A percentile compares a stretch with the other conserved stretches of the same genome.
These are phyloP conservation scores for Anoura caudifer DNA, from an alignment of 2,113 vertebrate genomes.

Conservation along the genomic window DNA sequence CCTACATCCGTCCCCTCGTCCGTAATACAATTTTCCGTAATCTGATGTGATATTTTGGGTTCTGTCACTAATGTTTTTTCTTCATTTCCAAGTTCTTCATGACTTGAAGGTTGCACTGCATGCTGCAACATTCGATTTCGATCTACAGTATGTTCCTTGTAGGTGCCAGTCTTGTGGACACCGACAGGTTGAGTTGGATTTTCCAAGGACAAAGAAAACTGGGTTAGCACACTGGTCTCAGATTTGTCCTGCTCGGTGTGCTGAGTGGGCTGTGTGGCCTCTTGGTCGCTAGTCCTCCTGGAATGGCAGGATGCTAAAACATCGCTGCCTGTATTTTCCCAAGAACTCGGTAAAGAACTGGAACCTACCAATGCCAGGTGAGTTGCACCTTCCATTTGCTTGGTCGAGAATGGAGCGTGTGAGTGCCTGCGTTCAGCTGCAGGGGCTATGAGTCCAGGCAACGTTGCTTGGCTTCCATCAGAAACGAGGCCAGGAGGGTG, in stretches of 20 bases:
- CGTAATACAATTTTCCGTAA: neutral
- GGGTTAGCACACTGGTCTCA: neutral
- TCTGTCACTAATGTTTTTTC: neutral
- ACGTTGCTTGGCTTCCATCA: neutral
- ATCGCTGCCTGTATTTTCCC: neutral
- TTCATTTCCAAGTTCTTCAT: neutral
- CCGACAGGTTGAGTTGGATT: neutral
- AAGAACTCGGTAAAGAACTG: neutral
- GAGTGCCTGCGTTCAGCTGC: neutral
- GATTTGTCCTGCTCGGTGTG: neutral
- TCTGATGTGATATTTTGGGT: neutral
- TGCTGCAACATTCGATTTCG: neutral
- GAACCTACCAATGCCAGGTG: neutral
- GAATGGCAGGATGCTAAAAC: neutral
- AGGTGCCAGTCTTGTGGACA: neutral
- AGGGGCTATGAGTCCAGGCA: neutral
- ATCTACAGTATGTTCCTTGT: neutral
- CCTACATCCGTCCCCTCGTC: neutral
- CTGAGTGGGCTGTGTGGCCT: neutral
- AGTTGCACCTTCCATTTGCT: neutral
- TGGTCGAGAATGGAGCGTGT: neutral
- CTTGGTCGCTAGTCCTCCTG: neutral
- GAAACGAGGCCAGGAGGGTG: neutral
- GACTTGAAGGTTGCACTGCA: neutral
- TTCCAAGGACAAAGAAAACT: neutral